Evolutionary conservation across 1,140 invertebrate species (phyloP), one percentile per base, ranked within the genome.

Genomic region (Drosophila sechellia): DNA sequence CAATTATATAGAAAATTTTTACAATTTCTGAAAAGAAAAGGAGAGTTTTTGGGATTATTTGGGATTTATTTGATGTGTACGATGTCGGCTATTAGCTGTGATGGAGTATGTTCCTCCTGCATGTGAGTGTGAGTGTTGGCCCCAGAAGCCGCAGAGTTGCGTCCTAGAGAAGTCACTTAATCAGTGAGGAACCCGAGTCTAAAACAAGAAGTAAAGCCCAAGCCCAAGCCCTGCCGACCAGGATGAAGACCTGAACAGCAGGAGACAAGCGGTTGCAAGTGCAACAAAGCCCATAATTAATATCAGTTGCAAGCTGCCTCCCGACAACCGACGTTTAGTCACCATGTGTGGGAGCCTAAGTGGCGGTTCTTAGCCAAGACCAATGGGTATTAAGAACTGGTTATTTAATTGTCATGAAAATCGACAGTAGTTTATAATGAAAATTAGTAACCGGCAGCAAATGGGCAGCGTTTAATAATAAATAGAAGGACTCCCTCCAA

Each of bases 281-380:
- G 66, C 77, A 79, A 69, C 69, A 74, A 80, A 80, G 77, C 78
- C 77, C 77, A 80, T 80, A 80, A 80, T 80, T 80, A 80, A 80
- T 80, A 80, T 80, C 77, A 79, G 70, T 79, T 80, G 63, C 63
- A 75, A 70, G 66, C 66, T 78, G 58, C 54, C 75, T 42, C 49
- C 46, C 31, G 43, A 45, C 31, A 77, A 42, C 58, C 22, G 27
- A 61, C 40, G 54, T 63, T 66, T 66, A 66, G 58, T 64, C 63
- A 50, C 34, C 58, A 63, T 20, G 22, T 65, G 58, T 63, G 53
- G 15, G 53, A 22, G n/a, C 2, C 39, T 20, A 56, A 58, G 45
- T 49, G 63, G 11, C 22, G 65, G 52, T 37, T 20, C 31, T 22
- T 13, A 4, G n/a, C 54, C 60, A 31, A 22, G 39, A 35, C 54